phyloP scores from a whole-genome alignment of 2,888 invertebrate genomes.

The Dendrolimus houi region DNA sequence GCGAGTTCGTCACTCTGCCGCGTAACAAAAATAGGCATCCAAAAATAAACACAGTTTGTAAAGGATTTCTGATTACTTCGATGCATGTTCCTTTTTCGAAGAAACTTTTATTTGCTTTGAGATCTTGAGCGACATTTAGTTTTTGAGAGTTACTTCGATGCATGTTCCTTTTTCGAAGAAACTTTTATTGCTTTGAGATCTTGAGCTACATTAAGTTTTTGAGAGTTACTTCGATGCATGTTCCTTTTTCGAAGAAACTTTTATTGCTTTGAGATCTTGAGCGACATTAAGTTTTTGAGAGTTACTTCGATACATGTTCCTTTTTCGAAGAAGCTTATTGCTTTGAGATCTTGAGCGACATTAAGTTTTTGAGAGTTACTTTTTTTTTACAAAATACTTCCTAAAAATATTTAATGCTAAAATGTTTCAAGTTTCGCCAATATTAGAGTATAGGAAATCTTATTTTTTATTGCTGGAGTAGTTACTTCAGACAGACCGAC shows the following conservation, averaged over 20 bases:
- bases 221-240: background rate
- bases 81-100: background rate
- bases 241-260: background rate
- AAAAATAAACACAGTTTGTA: background rate
- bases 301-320: background rate
- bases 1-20: background rate
- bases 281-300: background rate
- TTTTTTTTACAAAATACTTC: no score
- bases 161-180: background rate
- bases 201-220: background rate
- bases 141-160: background rate
- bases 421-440: no score
- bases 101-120: background rate
- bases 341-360: background rate
- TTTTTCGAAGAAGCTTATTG: background rate
- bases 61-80: background rate
- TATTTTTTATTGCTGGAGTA: no score
- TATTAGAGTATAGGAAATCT: no score
- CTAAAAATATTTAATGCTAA: no score
- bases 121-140: background rate
- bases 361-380: no score
- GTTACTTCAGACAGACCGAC: no score
- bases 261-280: background rate
- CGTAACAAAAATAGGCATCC: background rate
- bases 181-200: background rate